phyloP scores from a whole-genome alignment of 2,113 vertebrate genomes.

The Festucalex cinctus region DNA sequence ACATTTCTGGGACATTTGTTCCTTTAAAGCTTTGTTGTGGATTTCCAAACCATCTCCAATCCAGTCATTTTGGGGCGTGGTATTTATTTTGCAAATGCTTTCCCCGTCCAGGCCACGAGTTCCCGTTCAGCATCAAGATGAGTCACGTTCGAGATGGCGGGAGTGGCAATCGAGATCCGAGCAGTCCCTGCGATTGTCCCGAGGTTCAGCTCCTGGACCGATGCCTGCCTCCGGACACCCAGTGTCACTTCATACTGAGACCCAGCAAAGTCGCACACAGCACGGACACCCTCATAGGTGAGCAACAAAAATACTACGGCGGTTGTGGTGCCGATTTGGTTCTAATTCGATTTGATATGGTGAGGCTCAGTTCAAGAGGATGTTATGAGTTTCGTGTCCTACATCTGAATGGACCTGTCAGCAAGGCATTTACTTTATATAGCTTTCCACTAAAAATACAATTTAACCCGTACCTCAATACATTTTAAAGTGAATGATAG shows the following conservation, averaged over 20 bases:
- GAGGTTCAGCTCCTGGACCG: conserved; percentile 79
- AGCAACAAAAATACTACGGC: conserved; percentile 21
- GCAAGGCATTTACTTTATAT: too few relatives aligned
- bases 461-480: too few relatives aligned
- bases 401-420: too few relatives aligned
- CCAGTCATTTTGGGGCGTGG: too few relatives aligned
- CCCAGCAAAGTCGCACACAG: conserved; percentile 70
- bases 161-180: conserved; percentile 34
- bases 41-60: conserved; percentile 10
- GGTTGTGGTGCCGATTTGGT: neutral
- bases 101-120: conserved; percentile 84
- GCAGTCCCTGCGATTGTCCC: conserved; percentile 71
- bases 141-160: conserved; percentile 82
- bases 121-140: conserved; percentile 95
- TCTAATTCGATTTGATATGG: too few relatives aligned
- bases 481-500: too few relatives aligned
- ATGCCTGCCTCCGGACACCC: conserved; percentile 82
- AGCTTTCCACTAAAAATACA: too few relatives aligned
- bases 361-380: too few relatives aligned
- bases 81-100: conserved; percentile 21
- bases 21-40: conserved; percentile 20
- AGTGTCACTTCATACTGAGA: conserved; percentile 94
- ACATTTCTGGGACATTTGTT: conserved; percentile 20
- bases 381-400: too few relatives aligned
- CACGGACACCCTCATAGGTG: conserved; percentile 74